Evolutionary conservation across 2,113 vertebrate species (phyloP).

Genomic region (Pavo muticus): DNA sequence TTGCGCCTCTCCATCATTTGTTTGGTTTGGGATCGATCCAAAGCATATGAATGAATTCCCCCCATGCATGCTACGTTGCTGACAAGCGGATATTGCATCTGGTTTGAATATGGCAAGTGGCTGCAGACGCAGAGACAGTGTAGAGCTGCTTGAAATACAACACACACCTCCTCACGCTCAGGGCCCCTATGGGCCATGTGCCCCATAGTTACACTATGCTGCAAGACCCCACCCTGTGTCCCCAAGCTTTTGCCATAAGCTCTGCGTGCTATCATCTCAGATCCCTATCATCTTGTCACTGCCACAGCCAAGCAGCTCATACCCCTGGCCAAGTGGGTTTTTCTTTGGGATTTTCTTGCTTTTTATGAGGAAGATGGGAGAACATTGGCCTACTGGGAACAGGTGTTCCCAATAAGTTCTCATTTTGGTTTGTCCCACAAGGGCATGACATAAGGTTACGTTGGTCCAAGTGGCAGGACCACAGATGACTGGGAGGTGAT

Average conservation of each 20-base stretch:
- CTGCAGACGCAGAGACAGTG: slow-evolving; percentile 40
- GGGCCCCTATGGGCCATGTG: background rate
- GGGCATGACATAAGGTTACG: background rate
- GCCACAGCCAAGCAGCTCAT: background rate
- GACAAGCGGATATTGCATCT: slow-evolving; percentile 72
- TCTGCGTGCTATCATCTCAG: background rate
- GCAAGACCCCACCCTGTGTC: slow-evolving; percentile 7
- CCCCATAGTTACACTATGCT: slow-evolving; percentile 18
- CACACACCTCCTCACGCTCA: background rate
- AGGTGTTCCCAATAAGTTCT: background rate
- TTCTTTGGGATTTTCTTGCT: background rate
- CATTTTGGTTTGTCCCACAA: background rate
- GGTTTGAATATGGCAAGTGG: slow-evolving; percentile 65
- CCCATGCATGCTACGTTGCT: slow-evolving; percentile 13
- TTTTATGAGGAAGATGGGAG: background rate
- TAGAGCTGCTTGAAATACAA: slow-evolving; percentile 63
- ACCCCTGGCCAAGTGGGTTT: background rate
- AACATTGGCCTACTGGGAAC: background rate
- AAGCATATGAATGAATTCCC: slow-evolving; percentile 35
- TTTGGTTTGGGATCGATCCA: slow-evolving; percentile 59
- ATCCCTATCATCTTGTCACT: background rate
- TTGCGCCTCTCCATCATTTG: slow-evolving; percentile 67
- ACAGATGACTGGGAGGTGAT: background rate
- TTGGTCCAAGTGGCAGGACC: background rate
- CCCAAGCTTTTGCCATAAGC: background rate